Evolutionary conservation across 2,797 vertebrate genomes (phyloP).

Genomic region (Todus mexicanus): DNA sequence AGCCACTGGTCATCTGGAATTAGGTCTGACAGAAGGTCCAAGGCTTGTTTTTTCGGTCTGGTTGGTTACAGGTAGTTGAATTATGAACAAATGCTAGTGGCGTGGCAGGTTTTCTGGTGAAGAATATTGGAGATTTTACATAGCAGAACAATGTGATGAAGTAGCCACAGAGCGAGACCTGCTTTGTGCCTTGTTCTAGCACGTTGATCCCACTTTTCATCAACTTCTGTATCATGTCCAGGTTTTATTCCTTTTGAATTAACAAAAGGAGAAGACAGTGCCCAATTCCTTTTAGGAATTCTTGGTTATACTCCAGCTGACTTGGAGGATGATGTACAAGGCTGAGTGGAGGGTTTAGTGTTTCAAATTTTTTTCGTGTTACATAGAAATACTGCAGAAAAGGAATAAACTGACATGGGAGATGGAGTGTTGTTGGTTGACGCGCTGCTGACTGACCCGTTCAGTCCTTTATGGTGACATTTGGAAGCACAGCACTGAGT

Average conservation of each 20-base stretch:
- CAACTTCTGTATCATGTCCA: neutral
- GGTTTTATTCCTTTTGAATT: neutral
- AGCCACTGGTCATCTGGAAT: neutral
- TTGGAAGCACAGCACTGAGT: neutral
- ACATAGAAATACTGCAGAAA: neutral
- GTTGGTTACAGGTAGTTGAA: neutral
- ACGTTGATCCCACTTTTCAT: neutral
- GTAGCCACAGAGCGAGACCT: neutral
- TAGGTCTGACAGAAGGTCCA: neutral
- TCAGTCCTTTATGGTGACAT: neutral
- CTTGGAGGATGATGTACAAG: neutral
- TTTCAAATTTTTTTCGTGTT: neutral
- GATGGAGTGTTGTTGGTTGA: neutral
- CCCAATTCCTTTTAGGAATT: neutral
- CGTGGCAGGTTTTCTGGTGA: neutral
- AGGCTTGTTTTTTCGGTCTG: neutral
- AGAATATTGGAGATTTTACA: neutral
- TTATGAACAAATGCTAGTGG: neutral
- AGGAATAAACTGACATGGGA: neutral
- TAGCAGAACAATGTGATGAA: neutral
- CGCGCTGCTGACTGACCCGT: neutral
- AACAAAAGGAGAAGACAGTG: neutral
- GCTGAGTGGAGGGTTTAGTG: neutral
- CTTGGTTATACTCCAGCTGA: neutral
- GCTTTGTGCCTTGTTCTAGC: neutral